phyloP scores from a whole-genome alignment of 2,888 invertebrate genomes.

The Pharmacophagus antenor region DNA sequence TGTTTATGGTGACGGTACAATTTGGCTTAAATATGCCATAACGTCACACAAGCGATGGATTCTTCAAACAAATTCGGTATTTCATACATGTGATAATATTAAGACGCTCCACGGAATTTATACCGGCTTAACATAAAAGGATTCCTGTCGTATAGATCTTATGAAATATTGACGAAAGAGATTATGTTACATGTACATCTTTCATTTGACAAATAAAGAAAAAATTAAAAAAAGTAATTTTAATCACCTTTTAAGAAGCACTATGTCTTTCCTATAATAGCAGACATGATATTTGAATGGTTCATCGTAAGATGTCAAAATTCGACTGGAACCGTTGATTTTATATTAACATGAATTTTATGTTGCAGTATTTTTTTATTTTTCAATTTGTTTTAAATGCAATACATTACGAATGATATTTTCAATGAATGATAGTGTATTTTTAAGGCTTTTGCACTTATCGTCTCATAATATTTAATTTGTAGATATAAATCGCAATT shows the following conservation, averaged over 20 bases:
- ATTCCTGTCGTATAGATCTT: conserved; percentile 18
- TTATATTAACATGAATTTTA: no score
- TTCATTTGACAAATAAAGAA: background rate
- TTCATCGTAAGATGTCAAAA: background rate
- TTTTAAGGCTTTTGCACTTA: no score
- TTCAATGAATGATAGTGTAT: no score
- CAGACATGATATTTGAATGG: background rate
- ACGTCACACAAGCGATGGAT: background rate
- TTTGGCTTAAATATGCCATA: background rate
- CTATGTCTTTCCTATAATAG: background rate
- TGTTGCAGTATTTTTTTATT: no score
- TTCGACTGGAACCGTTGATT: background rate
- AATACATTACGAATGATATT: no score
- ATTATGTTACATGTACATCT: conserved; percentile 1
- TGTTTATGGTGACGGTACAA: background rate
- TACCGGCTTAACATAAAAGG: conserved; percentile 20
- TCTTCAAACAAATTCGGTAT: conserved; percentile 18
- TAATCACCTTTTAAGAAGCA: background rate
- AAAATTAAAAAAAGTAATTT: background rate
- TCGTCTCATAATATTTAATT: no score
- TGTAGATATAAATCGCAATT: no score
- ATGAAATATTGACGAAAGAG: conserved; percentile 12
- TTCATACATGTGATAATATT: conserved; percentile 27
- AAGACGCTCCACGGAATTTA: conserved; percentile 25
- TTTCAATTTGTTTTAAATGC: no score